Evolutionary conservation across 2,888 invertebrate species (phyloP).

Genomic region (Melanargia galathea): DNA sequence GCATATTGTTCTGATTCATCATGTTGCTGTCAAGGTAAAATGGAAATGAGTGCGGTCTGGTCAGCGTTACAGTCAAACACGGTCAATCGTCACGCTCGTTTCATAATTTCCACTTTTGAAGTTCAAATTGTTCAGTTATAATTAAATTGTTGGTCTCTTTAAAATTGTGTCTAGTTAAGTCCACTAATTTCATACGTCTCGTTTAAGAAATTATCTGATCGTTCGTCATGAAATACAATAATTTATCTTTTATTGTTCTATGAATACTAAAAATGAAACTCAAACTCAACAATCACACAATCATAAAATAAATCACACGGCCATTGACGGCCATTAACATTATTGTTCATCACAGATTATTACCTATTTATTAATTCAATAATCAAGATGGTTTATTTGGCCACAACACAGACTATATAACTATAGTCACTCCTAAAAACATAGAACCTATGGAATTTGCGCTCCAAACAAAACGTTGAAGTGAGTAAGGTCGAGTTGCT

Average conservation of each 20-base stretch:
- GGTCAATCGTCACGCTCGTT: constrained; percentile 42
- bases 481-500: too few relatives aligned
- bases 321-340: too few relatives aligned
- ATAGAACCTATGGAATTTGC: too few relatives aligned
- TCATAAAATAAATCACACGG: too few relatives aligned
- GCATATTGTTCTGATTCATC: constrained; percentile 46
- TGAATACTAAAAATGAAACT: too few relatives aligned
- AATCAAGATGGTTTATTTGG: too few relatives aligned
- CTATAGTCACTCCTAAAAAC: too few relatives aligned
- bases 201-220: not conserved
- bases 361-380: too few relatives aligned
- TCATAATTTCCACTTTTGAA: constrained; percentile 18
- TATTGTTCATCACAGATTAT: too few relatives aligned
- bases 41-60: constrained; percentile 34
- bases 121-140: constrained; percentile 10
- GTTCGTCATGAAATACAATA: not conserved
- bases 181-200: not conserved
- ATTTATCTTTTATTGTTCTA: not conserved
- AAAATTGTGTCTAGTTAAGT: not conserved
- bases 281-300: too few relatives aligned
- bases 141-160: not conserved
- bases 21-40: constrained; percentile 18
- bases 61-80: constrained; percentile 36
- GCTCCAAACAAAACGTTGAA: too few relatives aligned
- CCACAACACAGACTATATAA: too few relatives aligned